These are phyloP conservation scores for Drosophila bipectinata DNA, from an alignment of 1,140 invertebrate genomes.

Conservation along the genomic window DNA sequence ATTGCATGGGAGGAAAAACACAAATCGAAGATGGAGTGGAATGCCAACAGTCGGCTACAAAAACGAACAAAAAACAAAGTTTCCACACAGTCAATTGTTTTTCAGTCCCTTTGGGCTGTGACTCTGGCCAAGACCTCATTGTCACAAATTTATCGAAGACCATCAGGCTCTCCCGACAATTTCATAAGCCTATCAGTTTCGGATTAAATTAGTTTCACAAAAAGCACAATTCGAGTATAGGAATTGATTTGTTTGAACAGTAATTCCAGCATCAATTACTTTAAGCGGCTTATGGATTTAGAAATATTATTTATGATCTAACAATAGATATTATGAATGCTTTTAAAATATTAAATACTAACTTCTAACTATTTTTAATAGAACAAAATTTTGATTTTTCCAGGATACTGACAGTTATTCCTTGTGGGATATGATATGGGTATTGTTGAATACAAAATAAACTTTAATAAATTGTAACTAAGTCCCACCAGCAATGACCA, in stretches of 20 bases:
- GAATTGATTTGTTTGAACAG: neutral
- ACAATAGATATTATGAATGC: too few species aligned
- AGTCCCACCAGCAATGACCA: conserved; percentile 1
- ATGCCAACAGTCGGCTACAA: conserved; percentile 30
- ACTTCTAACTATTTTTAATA: too few species aligned
- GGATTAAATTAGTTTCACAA: neutral
- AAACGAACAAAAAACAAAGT: conserved; percentile 30
- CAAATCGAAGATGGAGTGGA: conserved; percentile 73
- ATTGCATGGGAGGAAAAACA: conserved; percentile 59
- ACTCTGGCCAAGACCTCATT: conserved; percentile 41
- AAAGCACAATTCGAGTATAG: neutral
- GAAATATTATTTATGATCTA: too few species aligned
- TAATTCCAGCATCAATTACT: too few species aligned
- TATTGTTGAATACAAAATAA: too few species aligned
- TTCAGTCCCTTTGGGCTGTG: conserved; percentile 32
- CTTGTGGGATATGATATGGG: too few species aligned
- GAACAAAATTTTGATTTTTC: too few species aligned
- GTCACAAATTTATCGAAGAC: conserved; percentile 29
- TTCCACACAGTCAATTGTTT: conserved; percentile 66
- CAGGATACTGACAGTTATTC: too few species aligned
- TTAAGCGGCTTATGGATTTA: too few species aligned
- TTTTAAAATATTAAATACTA: too few species aligned
- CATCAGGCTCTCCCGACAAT: conserved; percentile 3
- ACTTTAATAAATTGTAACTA: too few species aligned
- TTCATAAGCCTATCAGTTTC: neutral